Base-by-base conservation (phyloP, 1,140 invertebrate genomes). In the Dryas iulia region DNA sequence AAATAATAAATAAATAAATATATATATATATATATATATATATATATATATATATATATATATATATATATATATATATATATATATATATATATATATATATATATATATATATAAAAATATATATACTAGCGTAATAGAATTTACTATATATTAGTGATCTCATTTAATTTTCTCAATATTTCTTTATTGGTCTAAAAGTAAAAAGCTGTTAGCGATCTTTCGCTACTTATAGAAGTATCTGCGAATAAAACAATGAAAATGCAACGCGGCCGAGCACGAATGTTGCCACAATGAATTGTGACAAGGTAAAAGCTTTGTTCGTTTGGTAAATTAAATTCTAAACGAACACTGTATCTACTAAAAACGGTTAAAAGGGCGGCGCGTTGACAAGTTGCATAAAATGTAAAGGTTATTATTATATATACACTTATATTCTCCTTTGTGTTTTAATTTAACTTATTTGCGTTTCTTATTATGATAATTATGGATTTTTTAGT, bases 261-360 rank as follows among this genome's bases (percentile, higher is more conserved):
- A 82, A 79, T 77, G 65, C 76, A 79, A 73, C 67, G 66, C 64
- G 69, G 65, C 64, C 69, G 73, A 73, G 73, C 77, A 71, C 69
- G 68, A 85, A 79, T 76, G 71, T 81, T 78, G 71, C 74, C 72
- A 74, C 78, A 81, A 82, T 84, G 72, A 80, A 84, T 82, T 83
- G 77, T 83, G 83, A 83, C 78, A 80, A 76, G 66, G 76, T 86
- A 83, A 85, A 88, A 88, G 84, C 83, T 82, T 87, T 84, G 81
- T 83, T 81, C 76, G 76, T 82, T 83, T 78, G 73, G 72, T 77
- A 83, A 83, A 86, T 86, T 81, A 79, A 89, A 87, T 84, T 84
- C 70, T 79, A 78, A 87, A 83, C 74, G 73, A 70, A 79, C 68
- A 75, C 62, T 59, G 70, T 72, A 79, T 76, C 76, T 74, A 73